phyloP scores from a whole-genome alignment of 2,888 invertebrate species.

The Coelinius sp. region DNA sequence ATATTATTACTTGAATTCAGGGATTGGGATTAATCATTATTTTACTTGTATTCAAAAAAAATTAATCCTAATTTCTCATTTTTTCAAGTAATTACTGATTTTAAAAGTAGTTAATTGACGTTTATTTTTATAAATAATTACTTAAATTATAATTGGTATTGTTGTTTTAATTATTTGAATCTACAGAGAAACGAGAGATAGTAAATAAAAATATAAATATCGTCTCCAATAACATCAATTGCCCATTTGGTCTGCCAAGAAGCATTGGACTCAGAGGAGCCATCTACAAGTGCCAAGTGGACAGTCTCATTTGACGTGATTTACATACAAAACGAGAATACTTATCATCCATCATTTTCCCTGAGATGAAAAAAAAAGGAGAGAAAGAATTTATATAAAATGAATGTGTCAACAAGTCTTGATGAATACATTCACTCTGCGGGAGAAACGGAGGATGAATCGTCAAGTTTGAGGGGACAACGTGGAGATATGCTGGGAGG shows the following conservation, averaged over 20 bases:
- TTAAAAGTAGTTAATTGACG: too few relatives aligned
- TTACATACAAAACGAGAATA: background rate
- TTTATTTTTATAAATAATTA: too few relatives aligned
- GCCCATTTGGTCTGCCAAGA: background rate
- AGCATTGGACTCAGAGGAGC: conserved; percentile 3
- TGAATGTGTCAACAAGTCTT: conserved; percentile 14
- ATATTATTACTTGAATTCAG: too few relatives aligned
- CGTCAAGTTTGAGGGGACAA: conserved; percentile 5
- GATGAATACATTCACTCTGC: background rate
- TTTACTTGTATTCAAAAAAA: too few relatives aligned
- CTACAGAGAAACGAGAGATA: background rate
- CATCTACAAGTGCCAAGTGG: conserved; percentile 20
- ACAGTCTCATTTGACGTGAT: conserved; percentile 1
- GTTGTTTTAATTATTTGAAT: too few relatives aligned
- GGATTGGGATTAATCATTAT: too few relatives aligned
- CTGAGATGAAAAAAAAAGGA: background rate
- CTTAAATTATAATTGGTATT: too few relatives aligned
- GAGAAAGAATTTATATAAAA: background rate
- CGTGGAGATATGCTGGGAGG: background rate
- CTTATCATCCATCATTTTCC: background rate
- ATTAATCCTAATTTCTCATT: too few relatives aligned
- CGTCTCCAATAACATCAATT: background rate
- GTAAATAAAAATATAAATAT: background rate
- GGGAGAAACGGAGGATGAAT: background rate
- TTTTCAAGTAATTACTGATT: too few relatives aligned